Conservation (phyloP, 2,888 invertebrate species). For the Agrotis exclamationis region DNA sequence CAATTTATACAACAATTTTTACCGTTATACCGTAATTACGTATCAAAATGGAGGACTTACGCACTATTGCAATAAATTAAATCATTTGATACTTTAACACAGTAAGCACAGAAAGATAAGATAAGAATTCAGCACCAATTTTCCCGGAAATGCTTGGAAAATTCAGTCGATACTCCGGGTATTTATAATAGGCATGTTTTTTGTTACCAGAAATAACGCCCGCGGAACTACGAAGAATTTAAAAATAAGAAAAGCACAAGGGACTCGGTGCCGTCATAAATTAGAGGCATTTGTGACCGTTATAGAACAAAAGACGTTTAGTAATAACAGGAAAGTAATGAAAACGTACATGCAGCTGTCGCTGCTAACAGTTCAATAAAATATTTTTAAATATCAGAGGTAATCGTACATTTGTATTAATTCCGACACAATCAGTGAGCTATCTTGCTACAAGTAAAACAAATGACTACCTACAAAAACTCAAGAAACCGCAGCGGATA, state of each 20-base stretch:
- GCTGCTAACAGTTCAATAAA: constrained; percentile 56
- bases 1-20: too few relatives aligned
- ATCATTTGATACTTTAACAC: neutral
- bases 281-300: constrained; percentile 61
- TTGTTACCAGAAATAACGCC: constrained; percentile 60
- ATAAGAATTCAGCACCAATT: constrained; percentile 19
- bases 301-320: constrained; percentile 69
- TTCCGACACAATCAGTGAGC: constrained; percentile 31
- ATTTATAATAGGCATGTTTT: constrained; percentile 37
- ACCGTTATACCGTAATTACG: too few relatives aligned
- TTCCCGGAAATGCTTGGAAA: constrained; percentile 26
- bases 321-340: constrained; percentile 64
- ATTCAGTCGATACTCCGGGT: constrained; percentile 20
- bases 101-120: neutral
- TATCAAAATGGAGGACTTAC: too few relatives aligned
- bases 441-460: constrained; percentile 21
- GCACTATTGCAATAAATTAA: neutral
- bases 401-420: constrained; percentile 35
- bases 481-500: constrained; percentile 9
- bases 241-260: constrained; percentile 59
- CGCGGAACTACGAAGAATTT: constrained; percentile 54
- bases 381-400: constrained; percentile 59
- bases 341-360: constrained; percentile 64
- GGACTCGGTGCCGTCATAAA: constrained; percentile 59
- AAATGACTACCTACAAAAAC: constrained; percentile 22